Evolutionary conservation across 2,797 vertebrate genomes (phyloP).

Genomic region (Oreochromis grahami): DNA sequence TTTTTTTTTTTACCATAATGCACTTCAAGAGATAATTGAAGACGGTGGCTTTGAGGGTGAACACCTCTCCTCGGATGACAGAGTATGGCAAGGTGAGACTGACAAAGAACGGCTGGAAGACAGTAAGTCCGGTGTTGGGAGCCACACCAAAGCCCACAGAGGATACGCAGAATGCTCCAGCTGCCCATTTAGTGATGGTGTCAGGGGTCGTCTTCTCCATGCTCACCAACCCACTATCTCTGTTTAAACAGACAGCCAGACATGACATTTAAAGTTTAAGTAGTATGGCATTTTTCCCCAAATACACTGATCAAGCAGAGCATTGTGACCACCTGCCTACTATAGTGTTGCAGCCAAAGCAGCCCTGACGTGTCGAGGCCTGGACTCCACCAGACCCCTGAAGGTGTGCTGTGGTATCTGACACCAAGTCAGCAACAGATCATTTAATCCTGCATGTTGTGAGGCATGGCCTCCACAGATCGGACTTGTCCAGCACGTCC

Average conservation of each 20-base stretch:
- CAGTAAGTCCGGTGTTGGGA: conserved; percentile 54
- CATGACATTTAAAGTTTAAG: not conserved
- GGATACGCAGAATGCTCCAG: conserved; percentile 79
- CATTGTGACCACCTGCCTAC: not conserved
- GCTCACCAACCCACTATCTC: conserved; percentile 35
- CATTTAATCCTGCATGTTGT: not conserved
- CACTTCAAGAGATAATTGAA: conserved; percentile 82
- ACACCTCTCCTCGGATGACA: conserved; percentile 83
- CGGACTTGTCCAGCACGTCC: not conserved
- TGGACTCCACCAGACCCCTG: not conserved
- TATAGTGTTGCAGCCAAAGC: not conserved
- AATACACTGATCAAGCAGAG: not conserved
- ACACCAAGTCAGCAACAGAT: not conserved
- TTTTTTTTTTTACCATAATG: conserved; percentile 78
- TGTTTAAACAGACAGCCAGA: conserved; percentile 8
- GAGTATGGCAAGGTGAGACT: conserved; percentile 86
- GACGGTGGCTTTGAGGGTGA: conserved; percentile 81
- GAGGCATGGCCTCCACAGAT: not conserved
- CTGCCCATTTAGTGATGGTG: conserved; percentile 81
- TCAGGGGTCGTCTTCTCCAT: conserved; percentile 74
- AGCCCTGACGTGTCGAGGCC: not conserved
- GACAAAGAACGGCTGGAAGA: conserved; percentile 88
- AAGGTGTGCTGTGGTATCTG: not conserved
- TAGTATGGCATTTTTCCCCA: not conserved
- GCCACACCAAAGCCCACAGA: conserved; percentile 83